These are phyloP conservation scores for Amniataba percoides DNA, from an alignment of 2,797 vertebrate genomes.

Conservation along the genomic window DNA sequence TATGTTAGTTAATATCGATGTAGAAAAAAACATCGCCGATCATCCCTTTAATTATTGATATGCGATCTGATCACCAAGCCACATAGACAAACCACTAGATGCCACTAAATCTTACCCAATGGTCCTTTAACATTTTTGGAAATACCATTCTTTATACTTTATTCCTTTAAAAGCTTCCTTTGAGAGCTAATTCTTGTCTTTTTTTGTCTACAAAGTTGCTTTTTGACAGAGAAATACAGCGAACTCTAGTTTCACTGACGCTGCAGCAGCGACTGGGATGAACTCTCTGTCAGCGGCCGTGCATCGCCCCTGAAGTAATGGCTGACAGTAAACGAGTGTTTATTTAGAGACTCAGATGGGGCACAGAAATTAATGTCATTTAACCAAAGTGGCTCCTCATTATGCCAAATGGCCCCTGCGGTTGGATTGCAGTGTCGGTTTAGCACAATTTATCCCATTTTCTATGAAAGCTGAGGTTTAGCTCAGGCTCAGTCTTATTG, in stretches of 20 bases:
- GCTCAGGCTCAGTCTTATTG: slow-evolving; percentile 45
- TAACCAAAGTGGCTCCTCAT: slow-evolving; percentile 52
- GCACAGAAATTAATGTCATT: slow-evolving; percentile 48
- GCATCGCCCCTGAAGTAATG: neutral
- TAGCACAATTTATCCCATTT: slow-evolving; percentile 64
- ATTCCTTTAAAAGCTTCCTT: no score
- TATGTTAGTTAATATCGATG: no score
- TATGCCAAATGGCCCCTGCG: slow-evolving; percentile 52
- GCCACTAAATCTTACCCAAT: no score
- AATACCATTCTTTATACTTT: no score
- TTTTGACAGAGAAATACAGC: slow-evolving; percentile 28
- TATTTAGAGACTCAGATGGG: slow-evolving; percentile 3
- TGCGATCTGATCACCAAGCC: no score
- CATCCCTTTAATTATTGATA: no score
- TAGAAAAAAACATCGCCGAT: no score
- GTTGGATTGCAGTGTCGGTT: slow-evolving; percentile 43
- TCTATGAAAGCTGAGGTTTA: slow-evolving; percentile 63
- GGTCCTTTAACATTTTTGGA: no score
- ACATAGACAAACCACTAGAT: no score
- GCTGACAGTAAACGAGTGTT: slow-evolving; percentile 18
- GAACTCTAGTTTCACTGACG: slow-evolving; percentile 19
- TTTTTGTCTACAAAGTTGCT: slow-evolving; percentile 16
- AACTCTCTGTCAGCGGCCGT: neutral
- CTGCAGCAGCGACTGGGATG: slow-evolving; percentile 45
- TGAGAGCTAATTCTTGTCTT: no score